Conservation (phyloP, 1,140 invertebrate genomes). For the Leptinotarsa lineolata region DNA sequence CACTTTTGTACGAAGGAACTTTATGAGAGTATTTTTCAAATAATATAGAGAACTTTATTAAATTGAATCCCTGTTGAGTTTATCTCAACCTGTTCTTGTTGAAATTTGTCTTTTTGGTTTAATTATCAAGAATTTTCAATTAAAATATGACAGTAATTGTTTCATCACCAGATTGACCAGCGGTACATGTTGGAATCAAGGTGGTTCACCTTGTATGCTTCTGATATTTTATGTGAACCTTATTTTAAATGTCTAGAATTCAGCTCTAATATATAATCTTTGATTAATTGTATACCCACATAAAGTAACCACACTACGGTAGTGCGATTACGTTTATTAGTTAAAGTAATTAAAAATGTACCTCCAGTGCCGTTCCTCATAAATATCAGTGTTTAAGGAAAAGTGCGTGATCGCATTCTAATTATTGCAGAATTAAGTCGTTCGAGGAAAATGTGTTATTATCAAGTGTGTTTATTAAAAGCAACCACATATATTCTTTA, state of each 20-base stretch:
- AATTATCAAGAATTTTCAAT: no score
- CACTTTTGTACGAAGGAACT: no score
- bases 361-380: constrained; percentile 2
- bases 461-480: neutral
- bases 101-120: no score
- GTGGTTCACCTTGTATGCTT: neutral
- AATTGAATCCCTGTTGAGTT: no score
- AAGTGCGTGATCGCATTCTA: constrained; percentile 23
- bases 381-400: constrained; percentile 4
- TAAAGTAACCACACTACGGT: neutral
- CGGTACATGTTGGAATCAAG: neutral
- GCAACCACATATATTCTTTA: neutral
- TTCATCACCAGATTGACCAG: no score
- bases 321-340: neutral
- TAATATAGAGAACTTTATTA: no score
- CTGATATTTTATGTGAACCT: neutral
- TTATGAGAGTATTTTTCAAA: no score
- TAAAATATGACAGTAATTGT: no score
- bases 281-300: neutral
- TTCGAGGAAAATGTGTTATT: constrained; percentile 9
- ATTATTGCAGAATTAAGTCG: constrained; percentile 15
- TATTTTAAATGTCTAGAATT: neutral
- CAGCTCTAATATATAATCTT: neutral
- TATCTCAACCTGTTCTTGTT: no score
- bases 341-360: constrained; percentile 18